Evolutionary conservation across 2,797 vertebrate genomes (phyloP), one percentile per base, ranked within the genome.

Genomic region (Etheostoma perlongum): DNA sequence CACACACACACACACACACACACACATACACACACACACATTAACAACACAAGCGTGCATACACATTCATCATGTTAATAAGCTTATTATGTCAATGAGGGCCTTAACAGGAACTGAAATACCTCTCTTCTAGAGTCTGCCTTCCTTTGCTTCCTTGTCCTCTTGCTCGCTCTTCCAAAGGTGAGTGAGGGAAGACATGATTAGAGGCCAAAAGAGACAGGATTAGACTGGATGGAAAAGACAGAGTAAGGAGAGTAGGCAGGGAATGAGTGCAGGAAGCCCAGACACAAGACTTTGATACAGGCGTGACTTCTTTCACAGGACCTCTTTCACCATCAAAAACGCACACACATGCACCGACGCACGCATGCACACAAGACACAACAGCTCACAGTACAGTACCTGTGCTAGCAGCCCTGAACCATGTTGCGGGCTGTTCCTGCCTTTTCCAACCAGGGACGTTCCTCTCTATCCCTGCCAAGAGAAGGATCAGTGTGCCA

Each of bases 371-470:
- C 36, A 40, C 36, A 40, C 10, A 40, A 40, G 36, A 57, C 55
- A 70, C 49, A 78, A 42, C 63, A 46, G 75, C 71, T 51, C 49
- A 53, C 36, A 40, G 60, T 53, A 54, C 59, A 47, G 76, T 83
- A 86, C 89, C 84, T 86, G 82, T 30, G 64, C 74, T 73, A 40
- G 55, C 81, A 68, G 84, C 88, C 85, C 80, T 89, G 86, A 89
- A 87, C 83, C 21, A 14, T 64, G 83, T 79, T 71, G 82, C n/a
- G 42, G 53, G 75, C 77, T 63, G 62, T 70, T 81, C 65, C 81
- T 82, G 78, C 79, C 77, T 86, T 81, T 79, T 85, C 74, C 76
- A 74, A 90, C 89, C 84, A 88, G 90, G 82, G 82, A 83, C 77
- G 68, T 72, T 89, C 76, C 67, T 87, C 81, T 86, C 76, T 78